A percentile compares a stretch with the other conserved stretches of the same genome.
phyloP scores from a whole-genome alignment of 1,140 invertebrate genomes.

The Bicyclus anynana region DNA sequence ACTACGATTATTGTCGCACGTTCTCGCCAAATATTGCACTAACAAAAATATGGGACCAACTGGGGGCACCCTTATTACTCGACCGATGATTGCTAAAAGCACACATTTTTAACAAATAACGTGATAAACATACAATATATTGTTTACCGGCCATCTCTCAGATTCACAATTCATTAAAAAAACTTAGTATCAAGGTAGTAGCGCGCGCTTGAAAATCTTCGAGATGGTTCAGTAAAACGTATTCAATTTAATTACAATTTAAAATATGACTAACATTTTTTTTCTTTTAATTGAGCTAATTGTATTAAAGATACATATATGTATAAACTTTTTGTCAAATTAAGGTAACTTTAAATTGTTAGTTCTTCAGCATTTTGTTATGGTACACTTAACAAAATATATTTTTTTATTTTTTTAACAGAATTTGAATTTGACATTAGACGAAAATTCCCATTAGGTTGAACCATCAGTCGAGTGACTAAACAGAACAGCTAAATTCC shows the following conservation, averaged over 20 bases:
- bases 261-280: neutral
- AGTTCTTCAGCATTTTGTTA: no score
- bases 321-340: no score
- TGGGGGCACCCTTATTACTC: slow-evolving; percentile 34
- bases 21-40: slow-evolving; percentile 64
- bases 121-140: neutral
- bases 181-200: slow-evolving; percentile 20
- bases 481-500: neutral
- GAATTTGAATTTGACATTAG: neutral
- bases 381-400: no score
- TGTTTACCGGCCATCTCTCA: slow-evolving; percentile 3
- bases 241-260: no score
- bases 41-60: slow-evolving; percentile 67
- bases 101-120: neutral
- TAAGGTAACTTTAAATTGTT: no score
- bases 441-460: neutral
- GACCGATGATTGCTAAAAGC: slow-evolving; percentile 26
- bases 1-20: slow-evolving; percentile 27
- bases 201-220: slow-evolving; percentile 20
- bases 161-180: slow-evolving; percentile 14
- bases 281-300: no score
- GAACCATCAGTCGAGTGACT: slow-evolving; percentile 13
- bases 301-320: no score
- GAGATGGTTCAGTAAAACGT: slow-evolving; percentile 1
- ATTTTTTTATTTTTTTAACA: neutral